Percentiles rank a stretch among this genome's conserved stretches.
These are phyloP conservation scores for Fratercula arctica DNA, from an alignment of 2,797 vertebrate genomes.

Conservation along the genomic window DNA sequence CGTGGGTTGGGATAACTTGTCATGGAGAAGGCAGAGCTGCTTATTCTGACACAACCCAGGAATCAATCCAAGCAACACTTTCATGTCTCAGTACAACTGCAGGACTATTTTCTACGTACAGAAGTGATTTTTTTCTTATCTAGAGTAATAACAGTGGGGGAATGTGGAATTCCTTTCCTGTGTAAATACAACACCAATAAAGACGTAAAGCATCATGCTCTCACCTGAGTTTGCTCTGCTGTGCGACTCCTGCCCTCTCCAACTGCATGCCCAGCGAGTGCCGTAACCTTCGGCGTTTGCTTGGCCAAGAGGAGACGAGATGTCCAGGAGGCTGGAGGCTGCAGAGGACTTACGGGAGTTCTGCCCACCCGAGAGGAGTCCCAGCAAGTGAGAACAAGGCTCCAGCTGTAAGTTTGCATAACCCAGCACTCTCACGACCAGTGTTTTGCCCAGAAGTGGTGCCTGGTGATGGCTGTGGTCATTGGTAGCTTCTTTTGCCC, in stretches of 20 bases:
- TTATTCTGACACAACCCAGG: slow-evolving; percentile 48
- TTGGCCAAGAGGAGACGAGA: neutral
- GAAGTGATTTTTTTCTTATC: slow-evolving; percentile 18
- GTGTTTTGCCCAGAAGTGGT: neutral
- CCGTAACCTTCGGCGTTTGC: fast-evolving
- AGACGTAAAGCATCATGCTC: slow-evolving; percentile 2
- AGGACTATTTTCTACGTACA: slow-evolving; percentile 27
- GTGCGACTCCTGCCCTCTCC: neutral
- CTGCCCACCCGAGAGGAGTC: neutral
- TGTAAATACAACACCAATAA: slow-evolving; percentile 61
- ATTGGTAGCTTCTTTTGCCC: neutral
- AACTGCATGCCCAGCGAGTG: too few species aligned
- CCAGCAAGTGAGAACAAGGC: neutral
- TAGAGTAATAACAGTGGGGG: slow-evolving; percentile 5
- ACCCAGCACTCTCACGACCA: neutral
- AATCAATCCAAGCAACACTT: neutral
- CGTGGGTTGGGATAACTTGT: neutral
- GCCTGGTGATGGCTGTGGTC: neutral
- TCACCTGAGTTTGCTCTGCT: neutral
- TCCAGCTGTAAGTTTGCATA: neutral
- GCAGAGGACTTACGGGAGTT: neutral
- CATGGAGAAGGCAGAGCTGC: neutral
- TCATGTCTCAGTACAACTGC: neutral
- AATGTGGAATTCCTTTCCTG: slow-evolving; percentile 34
- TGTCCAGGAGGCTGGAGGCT: neutral